Percentiles rank a stretch among this genome's conserved stretches.
Conservation (phyloP, 2,888 invertebrate genomes). For the Cataglyphis altisquamis region DNA sequence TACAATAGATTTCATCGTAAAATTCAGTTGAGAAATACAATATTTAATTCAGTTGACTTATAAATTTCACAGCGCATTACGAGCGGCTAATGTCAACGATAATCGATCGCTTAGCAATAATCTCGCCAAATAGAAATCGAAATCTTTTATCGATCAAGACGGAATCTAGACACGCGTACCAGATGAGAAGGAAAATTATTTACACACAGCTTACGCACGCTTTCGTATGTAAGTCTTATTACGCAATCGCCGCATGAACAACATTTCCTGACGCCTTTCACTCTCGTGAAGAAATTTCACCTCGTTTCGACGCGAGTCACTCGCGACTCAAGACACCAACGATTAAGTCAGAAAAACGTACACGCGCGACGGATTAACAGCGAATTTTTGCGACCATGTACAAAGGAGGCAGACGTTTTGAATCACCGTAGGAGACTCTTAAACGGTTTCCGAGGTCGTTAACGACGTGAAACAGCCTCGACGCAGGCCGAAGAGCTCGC, state of each 20-base stretch:
- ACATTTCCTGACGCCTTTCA: constrained; percentile 72
- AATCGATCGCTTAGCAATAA: neutral
- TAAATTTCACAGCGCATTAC: neutral
- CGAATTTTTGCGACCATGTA: constrained; percentile 33
- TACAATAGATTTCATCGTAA: neutral
- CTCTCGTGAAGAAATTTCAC: constrained; percentile 74
- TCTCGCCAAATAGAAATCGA: neutral
- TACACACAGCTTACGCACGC: neutral
- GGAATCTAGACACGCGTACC: neutral
- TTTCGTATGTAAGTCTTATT: constrained; percentile 34
- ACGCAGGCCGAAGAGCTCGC: constrained; percentile 34
- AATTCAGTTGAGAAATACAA: neutral
- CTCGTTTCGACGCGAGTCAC: constrained; percentile 32
- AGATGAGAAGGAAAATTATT: constrained; percentile 49
- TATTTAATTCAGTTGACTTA: neutral
- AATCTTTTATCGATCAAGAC: neutral
- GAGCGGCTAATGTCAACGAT: neutral
- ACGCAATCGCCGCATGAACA: constrained; percentile 62
- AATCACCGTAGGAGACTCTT: constrained; percentile 49
- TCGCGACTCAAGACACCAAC: neutral
- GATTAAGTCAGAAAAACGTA: neutral
- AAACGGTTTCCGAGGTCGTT: constrained; percentile 63
- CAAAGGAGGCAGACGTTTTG: constrained; percentile 52
- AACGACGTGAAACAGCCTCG: constrained; percentile 56
- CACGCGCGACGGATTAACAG: constrained; percentile 22